Evolutionary conservation across 2,113 vertebrate species (phyloP).

Genomic region (Spea bombifrons): DNA sequence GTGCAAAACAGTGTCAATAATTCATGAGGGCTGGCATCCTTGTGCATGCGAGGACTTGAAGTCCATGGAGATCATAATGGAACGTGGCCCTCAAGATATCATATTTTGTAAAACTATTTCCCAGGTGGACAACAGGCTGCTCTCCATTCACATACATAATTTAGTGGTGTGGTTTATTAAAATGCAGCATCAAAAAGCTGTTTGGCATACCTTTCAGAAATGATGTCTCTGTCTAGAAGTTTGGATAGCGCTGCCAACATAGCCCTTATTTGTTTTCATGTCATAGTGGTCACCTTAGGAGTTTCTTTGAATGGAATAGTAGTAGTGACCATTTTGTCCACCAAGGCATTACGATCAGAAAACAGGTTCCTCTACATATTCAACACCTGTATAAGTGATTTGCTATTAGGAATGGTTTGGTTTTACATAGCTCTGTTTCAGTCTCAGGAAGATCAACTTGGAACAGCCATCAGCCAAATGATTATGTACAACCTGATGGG

Average conservation of each 20-base stretch:
- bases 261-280: not conserved
- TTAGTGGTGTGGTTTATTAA: not conserved
- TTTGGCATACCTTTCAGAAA: not conserved
- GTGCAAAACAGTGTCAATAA: no score
- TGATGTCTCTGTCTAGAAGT: not conserved
- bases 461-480: not conserved
- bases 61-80: not conserved
- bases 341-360: not conserved
- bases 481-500: not conserved
- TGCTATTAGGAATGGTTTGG: not conserved
- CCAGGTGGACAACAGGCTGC: not conserved
- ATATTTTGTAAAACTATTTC: not conserved
- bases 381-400: constrained; percentile 7
- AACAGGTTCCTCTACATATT: constrained; percentile 25
- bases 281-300: not conserved
- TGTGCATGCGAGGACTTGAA: not conserved
- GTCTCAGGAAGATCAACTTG: not conserved
- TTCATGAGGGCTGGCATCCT: not conserved
- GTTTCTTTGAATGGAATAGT: constrained; percentile 8
- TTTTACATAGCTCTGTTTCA: constrained; percentile 14
- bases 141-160: not conserved
- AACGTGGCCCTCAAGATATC: not conserved
- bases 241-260: not conserved
- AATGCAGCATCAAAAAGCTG: not conserved
- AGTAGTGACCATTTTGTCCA: not conserved